Evolutionary conservation across 2,888 invertebrate genomes (phyloP).

Genomic region (Netelia inedita): DNA sequence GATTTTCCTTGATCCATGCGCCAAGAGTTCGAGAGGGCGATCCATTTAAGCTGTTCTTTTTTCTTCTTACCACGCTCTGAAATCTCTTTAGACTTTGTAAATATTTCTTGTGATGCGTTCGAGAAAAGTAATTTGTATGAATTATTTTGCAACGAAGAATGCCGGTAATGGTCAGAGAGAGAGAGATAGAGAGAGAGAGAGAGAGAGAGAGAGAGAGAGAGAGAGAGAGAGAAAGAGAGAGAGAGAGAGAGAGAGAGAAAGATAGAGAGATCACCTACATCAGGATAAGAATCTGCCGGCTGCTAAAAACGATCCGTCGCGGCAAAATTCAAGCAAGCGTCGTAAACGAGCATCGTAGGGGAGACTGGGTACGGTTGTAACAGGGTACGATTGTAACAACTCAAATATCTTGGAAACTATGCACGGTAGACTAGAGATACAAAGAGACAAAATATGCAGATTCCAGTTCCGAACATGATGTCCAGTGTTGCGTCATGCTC

Average conservation of each 20-base stretch:
- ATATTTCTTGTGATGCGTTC: no score
- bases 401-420: no score
- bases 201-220: background rate
- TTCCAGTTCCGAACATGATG: no score
- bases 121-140: no score
- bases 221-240: background rate
- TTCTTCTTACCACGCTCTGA: background rate
- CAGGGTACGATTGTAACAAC: no score
- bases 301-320: background rate
- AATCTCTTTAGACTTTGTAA: no score
- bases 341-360: background rate
- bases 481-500: no score
- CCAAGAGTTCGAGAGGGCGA: background rate
- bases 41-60: background rate
- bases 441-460: no score
- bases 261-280: slow-evolving; percentile 1
- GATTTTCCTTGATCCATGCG: background rate
- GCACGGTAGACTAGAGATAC: no score
- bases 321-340: slow-evolving; percentile 2
- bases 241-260: background rate
- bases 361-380: no score
- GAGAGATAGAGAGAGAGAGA: background rate
- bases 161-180: background rate
- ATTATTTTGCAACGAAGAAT: no score
- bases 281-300: slow-evolving; percentile 20